Base-by-base conservation (phyloP, 2,888 invertebrate species). In the Leucoma salicis region DNA sequence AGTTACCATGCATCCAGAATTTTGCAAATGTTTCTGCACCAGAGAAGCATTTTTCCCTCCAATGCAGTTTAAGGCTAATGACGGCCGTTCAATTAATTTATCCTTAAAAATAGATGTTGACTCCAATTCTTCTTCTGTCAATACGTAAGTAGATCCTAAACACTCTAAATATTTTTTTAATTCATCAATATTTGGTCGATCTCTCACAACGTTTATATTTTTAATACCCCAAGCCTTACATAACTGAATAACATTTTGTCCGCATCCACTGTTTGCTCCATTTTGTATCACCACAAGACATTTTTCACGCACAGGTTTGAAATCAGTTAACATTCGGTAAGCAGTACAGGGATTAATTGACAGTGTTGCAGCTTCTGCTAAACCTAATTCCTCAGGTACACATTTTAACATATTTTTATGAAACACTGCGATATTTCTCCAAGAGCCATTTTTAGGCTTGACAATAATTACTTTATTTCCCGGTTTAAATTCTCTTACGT, bases 341-440 rank as follows among this genome's bases (percentile, higher is more conserved):
- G 99, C 99, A 0, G 99, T 99, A 60, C 96, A 96, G 0, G 99
- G 99, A 79, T 99, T 99, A 0, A 99, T 97, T 18, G 95, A 93
- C 0, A 98, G 80, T 12, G 97, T 98, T 35, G 98, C 96, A 13
- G 97, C 97, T 83, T 95, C 94, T n/a, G 76, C 90, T 6, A 93
- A 50, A 3, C 95, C 94, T 40, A 97, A 79, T 38, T 92, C 85
- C 38, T 92, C 90, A 4, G 96, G 94, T 35, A 96, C 92, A 67
- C 94, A 92, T 61, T 92, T 82, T 1, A 97, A 63, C 28, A 92
- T 85, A 36, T 92, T 81, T 57, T 92, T 88, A 15, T 83, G 70
- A 55, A 92, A 93, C 38, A 93, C 78, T 1, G 91, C 93, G 70
- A 94, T 90, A 0, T 95, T 93, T 58, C 95, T 91, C 98, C 98